A percentile compares a stretch with the other conserved stretches of the same genome.
Conservation (phyloP, 2,113 vertebrate species). For the Cynocephalus volans region DNA sequence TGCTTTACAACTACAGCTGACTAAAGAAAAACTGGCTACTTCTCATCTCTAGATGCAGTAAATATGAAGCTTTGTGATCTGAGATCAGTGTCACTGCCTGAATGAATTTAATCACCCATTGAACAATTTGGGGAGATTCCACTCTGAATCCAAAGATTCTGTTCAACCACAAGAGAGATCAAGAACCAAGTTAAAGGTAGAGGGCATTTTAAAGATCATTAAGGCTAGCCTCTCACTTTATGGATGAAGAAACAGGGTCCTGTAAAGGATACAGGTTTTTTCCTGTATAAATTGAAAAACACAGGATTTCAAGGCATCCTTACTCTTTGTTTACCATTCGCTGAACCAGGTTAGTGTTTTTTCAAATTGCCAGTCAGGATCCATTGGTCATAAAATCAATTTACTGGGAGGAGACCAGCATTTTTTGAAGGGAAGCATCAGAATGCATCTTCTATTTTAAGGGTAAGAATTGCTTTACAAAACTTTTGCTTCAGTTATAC, state of each 20-base stretch:
- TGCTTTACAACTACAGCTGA: conserved; percentile 68
- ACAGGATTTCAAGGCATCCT: neutral
- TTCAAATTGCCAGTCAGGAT: neutral
- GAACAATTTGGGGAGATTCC: neutral
- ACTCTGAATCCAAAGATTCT: neutral
- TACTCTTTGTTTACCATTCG: neutral
- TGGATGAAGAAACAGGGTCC: neutral
- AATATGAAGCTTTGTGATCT: conserved; percentile 77
- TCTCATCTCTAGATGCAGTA: conserved; percentile 78
- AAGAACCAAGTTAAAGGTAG: neutral
- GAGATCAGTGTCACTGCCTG: conserved; percentile 71
- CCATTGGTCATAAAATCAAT: neutral
- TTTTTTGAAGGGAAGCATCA: neutral
- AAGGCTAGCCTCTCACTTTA: neutral
- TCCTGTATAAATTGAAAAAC: neutral
- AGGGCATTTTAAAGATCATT: neutral
- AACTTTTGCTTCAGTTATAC: neutral
- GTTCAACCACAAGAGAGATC: neutral
- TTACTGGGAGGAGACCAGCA: neutral
- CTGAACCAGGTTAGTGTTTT: neutral
- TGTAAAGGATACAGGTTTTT: neutral
- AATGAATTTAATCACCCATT: conserved; percentile 46
- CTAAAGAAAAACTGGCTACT: conserved; percentile 82
- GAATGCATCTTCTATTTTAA: neutral
- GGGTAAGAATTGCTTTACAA: neutral